phyloP scores from a whole-genome alignment of 2,797 vertebrate genomes.

The Emydoidea blandingii region DNA sequence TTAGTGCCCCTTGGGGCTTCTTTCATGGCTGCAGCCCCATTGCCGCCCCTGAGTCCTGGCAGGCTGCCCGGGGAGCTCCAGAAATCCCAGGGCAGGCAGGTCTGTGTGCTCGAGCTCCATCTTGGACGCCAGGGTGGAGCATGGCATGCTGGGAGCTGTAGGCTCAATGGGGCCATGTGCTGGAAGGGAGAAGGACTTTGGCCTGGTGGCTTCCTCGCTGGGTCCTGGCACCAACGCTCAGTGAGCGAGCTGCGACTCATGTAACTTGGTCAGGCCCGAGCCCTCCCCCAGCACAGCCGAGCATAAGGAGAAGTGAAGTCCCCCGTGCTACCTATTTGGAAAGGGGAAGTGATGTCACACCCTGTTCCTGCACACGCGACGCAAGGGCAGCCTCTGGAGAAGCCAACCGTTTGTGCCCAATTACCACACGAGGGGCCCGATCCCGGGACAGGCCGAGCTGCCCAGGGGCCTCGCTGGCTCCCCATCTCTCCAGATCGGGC shows the following conservation, averaged over 20 bases:
- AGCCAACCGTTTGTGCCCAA: background rate
- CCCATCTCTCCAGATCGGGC: background rate
- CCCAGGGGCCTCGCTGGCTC: background rate
- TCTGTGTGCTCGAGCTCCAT: background rate
- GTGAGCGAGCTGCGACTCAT: background rate
- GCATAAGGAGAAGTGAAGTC: accelerated
- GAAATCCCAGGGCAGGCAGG: background rate
- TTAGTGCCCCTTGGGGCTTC: background rate
- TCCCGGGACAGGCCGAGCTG: too few species aligned
- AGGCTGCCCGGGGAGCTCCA: background rate
- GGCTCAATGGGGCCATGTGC: background rate
- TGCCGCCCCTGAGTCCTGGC: background rate
- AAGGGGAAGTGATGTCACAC: constrained; percentile 26
- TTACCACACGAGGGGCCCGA: background rate
- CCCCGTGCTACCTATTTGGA: accelerated
- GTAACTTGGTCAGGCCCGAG: background rate
- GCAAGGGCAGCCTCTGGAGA: background rate
- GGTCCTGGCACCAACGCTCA: too few species aligned
- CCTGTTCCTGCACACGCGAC: background rate
- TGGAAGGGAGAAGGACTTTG: background rate
- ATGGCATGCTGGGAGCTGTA: background rate
- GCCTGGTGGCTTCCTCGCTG: background rate
- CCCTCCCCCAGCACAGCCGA: background rate
- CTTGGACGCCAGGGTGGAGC: background rate
- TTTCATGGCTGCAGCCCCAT: background rate